phyloP scores from a whole-genome alignment of 2,888 invertebrate species.

The Sinotaia quadrata region DNA sequence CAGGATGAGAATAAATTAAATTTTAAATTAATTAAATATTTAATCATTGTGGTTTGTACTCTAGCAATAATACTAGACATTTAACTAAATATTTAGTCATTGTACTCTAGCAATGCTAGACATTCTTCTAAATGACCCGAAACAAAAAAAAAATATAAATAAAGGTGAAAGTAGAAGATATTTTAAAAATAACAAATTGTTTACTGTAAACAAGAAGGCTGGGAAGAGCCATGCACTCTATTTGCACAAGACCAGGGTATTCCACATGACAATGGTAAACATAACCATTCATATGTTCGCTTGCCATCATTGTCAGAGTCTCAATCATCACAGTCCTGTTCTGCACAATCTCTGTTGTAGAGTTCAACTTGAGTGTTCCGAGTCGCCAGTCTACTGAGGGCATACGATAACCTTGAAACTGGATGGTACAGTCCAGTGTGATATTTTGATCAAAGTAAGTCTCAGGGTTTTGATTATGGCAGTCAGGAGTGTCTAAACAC shows the following conservation, averaged over 20 bases:
- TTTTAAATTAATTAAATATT: too few relatives aligned
- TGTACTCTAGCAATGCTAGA: too few relatives aligned
- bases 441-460: conserved; percentile 46
- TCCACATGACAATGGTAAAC: conserved; percentile 47
- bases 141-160: too few relatives aligned
- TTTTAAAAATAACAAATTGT: conserved; percentile 15
- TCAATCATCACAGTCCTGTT: conserved; percentile 40
- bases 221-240: conserved; percentile 43
- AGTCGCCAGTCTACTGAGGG: conserved; percentile 52
- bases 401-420: conserved; percentile 51
- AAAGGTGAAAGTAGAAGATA: too few relatives aligned
- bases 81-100: too few relatives aligned
- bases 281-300: conserved; percentile 43
- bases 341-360: conserved; percentile 30
- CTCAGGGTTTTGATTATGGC: conserved; percentile 41
- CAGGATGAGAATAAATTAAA: too few relatives aligned
- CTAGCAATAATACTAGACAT: too few relatives aligned
- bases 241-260: conserved; percentile 39
- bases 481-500: conserved; percentile 38
- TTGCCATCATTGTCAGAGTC: conserved; percentile 39
- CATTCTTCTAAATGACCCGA: too few relatives aligned
- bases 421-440: conserved; percentile 52
- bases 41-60: too few relatives aligned
- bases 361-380: conserved; percentile 38
- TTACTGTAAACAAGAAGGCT: conserved; percentile 46